Base-by-base conservation (phyloP, 1,140 invertebrate species). In the Luehdorfia chinensis region DNA sequence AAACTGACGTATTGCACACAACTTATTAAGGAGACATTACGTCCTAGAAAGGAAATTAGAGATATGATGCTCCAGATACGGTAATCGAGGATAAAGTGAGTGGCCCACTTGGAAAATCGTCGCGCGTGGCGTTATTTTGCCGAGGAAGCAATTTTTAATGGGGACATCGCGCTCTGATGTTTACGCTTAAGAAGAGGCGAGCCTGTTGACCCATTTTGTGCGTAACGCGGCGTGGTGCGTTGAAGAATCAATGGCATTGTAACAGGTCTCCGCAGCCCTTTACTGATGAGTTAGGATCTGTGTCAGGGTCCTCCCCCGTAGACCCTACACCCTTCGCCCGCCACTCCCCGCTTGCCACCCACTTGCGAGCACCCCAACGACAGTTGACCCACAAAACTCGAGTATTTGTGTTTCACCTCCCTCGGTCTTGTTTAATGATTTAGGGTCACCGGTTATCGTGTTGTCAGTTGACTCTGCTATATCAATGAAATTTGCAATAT, bases 291-390 rank as follows among this genome's bases (percentile, higher is more conserved):
- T 70, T 58, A 55, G 68, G 75, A 86, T 84, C 78, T 80, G 73
- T 86, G 83, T 86, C 83, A 86, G 77, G 79, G 79, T 79, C 72
- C 72, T 69, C 76, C 74, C 67, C 67, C 67, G 57, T 64, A 55
- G 61, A 63, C 70, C 72, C 67, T 78, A 56, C 74, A 60, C 75
- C 72, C 76, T 71, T 58, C 61, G 54, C 67, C 55, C 61, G 48
- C 48, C 57, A 46, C 9, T 25, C 18, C 19, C 41, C 49, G 19
- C 41, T 14, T 64, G 56, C 55, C 58, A 52, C 51, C 43, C 56
- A 54, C 49, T 37, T 36, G 52, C 52, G 48, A 34, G 58, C 59
- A 47, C 62, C 69, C 59, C 59, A 59, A 55, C 41, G 45, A 55
- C 65, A 47, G 61, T 62, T 66, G 60, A 75, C 75, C 67, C 62